phyloP scores from a whole-genome alignment of 2,797 vertebrate species.

The Mormyrus hasselquistii region DNA sequence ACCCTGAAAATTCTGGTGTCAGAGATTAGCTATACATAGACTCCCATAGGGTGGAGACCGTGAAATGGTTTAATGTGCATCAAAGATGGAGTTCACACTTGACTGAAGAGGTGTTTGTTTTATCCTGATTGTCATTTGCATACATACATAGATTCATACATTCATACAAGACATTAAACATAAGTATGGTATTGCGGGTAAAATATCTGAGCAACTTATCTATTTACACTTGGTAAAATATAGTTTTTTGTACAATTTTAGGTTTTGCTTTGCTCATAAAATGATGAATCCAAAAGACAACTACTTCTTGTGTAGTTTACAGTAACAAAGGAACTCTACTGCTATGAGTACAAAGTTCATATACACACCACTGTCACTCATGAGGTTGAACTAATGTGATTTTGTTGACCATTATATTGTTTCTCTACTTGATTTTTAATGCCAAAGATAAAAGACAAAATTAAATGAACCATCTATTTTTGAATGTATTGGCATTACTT shows the following conservation, averaged over 20 bases:
- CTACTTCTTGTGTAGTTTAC: neutral
- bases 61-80: neutral
- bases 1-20: neutral
- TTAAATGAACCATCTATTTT: neutral
- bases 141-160: neutral
- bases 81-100: neutral
- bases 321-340: neutral
- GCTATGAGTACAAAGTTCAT: neutral
- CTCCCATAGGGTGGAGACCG: neutral
- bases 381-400: slow-evolving; percentile 35
- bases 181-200: neutral
- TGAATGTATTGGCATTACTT: neutral
- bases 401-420: slow-evolving; percentile 31
- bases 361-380: slow-evolving; percentile 30
- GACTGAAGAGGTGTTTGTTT: neutral
- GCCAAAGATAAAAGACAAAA: neutral
- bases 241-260: neutral
- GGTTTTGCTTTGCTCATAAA: neutral
- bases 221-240: neutral
- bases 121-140: neutral
- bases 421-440: neutral
- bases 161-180: neutral
- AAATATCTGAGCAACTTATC: neutral
- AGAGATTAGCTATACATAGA: neutral
- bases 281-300: neutral